Base-by-base conservation (phyloP, 2,113 vertebrate genomes). In the Heliornis fulica region DNA sequence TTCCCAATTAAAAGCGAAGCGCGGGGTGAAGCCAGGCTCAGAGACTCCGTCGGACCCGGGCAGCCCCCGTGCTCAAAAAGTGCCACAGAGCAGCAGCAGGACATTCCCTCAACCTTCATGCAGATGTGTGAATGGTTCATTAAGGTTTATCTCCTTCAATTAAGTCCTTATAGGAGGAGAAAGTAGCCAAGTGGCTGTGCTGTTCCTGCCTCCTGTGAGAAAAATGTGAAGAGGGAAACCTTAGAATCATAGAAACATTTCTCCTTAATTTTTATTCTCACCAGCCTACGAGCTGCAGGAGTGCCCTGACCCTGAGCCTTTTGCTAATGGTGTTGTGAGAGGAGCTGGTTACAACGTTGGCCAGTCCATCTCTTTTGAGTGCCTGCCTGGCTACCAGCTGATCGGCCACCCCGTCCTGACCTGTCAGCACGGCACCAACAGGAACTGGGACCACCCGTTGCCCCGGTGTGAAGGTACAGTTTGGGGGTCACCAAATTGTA, bases 281-380 rank as follows among this genome's bases (percentile, higher is more conserved):
- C 2, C 92, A 99, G 99, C 99, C 34, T 99, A 99, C 38, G 99
- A 99, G 96, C 98, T 99, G 18, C 99, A 99, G 94, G 99, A 99
- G 17, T 99, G 99, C 69, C 99, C 98, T 1, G 99, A 99, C 95
- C 99, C 99, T 3, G 99, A 99, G 60, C 99, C 99, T 12, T 99
- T 99, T 96, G 98, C 96, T 11, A 98, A 99, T 6, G 99, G 99
- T 0, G 98, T 99, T 15, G 99, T 99, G 19, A 98, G 99, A 79
- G 99, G 99, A n/a, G 99, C 99, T 0, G 99, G 99, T 36, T 99
- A 98, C 97, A 99, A 99, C 10, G 99, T 99, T 7, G 99, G 99
- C 45, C 99, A 99, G 88, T 99, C 99, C 36, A 99, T 99, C 97
- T 99, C 99, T 57, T 99, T 99, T 1, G 99, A 99, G 97, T 99